Evolutionary conservation across 2,888 invertebrate species (phyloP).

Genomic region (Bruchidius siliquastri): DNA sequence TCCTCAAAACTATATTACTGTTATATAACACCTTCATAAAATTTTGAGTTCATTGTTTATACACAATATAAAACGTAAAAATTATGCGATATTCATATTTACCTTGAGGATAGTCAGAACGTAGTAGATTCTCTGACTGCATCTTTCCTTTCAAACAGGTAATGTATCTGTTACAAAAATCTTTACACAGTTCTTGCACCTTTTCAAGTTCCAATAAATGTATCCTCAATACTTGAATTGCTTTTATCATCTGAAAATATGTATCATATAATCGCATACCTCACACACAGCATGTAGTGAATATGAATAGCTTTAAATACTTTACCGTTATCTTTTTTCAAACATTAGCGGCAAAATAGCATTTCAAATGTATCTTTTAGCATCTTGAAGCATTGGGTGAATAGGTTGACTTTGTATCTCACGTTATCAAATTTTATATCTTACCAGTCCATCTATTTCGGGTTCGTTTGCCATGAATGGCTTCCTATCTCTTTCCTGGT

Average conservation of each 20-base stretch:
- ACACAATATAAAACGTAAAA: too few relatives aligned
- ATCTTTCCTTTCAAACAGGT: constrained; percentile 86
- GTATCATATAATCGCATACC: too few relatives aligned
- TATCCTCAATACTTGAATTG: constrained; percentile 86
- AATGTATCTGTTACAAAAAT: constrained; percentile 91
- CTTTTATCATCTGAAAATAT: constrained; percentile 69
- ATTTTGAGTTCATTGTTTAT: neutral
- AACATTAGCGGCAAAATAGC: too few relatives aligned
- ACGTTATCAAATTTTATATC: too few relatives aligned
- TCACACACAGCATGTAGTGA: too few relatives aligned
- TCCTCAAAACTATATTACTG: too few relatives aligned
- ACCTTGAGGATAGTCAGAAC: constrained; percentile 73
- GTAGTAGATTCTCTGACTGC: constrained; percentile 80
- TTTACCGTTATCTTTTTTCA: too few relatives aligned
- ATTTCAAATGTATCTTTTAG: too few relatives aligned
- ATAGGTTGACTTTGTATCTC: too few relatives aligned
- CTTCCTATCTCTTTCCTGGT: constrained; percentile 79
- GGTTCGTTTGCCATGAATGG: constrained; percentile 87
- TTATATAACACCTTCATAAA: too few relatives aligned
- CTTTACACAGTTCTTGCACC: constrained; percentile 90
- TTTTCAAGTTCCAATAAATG: constrained; percentile 90
- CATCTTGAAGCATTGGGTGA: too few relatives aligned
- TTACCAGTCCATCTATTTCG: constrained; percentile 88
- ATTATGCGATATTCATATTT: constrained; percentile 5
- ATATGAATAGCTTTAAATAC: too few relatives aligned